Percentiles rank a stretch among this genome's conserved stretches.
phyloP scores from a whole-genome alignment of 2,113 vertebrate species.

The Falcunculus frontatus region DNA sequence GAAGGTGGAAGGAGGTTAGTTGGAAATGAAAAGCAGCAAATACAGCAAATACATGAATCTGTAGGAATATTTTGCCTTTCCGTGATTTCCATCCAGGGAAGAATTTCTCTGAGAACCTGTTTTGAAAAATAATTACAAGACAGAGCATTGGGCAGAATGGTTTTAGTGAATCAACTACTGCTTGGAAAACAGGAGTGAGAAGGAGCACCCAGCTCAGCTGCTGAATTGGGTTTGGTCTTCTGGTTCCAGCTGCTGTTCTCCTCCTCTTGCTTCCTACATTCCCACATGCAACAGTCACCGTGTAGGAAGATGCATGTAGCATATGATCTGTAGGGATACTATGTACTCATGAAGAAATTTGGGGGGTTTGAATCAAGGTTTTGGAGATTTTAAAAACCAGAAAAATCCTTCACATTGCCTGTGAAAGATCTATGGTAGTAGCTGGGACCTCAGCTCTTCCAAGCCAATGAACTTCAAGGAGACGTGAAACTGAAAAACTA shows the following conservation, averaged over 20 bases:
- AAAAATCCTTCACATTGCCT: no score
- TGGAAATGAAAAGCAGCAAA: not conserved
- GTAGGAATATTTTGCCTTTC: not conserved
- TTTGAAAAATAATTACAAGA: not conserved
- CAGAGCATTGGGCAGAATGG: not conserved
- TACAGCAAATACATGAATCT: not conserved
- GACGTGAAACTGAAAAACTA: not conserved
- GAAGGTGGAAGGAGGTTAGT: not conserved
- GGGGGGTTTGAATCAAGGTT: not conserved
- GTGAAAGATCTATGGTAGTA: not conserved
- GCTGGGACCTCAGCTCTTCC: not conserved
- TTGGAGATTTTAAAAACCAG: not conserved
- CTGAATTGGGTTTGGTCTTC: not conserved
- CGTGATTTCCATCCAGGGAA: not conserved
- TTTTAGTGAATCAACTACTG: not conserved
- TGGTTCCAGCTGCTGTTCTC: not conserved
- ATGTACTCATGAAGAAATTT: not conserved
- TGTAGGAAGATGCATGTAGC: not conserved
- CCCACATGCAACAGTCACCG: rapidly evolving
- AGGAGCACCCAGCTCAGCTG: not conserved
- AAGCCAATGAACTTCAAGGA: not conserved
- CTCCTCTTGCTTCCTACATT: not conserved
- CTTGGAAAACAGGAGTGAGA: not conserved
- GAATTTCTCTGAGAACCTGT: not conserved
- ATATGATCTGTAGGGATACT: not conserved